Conservation (phyloP, 2,888 invertebrate genomes). For the Conus canariensis region DNA sequence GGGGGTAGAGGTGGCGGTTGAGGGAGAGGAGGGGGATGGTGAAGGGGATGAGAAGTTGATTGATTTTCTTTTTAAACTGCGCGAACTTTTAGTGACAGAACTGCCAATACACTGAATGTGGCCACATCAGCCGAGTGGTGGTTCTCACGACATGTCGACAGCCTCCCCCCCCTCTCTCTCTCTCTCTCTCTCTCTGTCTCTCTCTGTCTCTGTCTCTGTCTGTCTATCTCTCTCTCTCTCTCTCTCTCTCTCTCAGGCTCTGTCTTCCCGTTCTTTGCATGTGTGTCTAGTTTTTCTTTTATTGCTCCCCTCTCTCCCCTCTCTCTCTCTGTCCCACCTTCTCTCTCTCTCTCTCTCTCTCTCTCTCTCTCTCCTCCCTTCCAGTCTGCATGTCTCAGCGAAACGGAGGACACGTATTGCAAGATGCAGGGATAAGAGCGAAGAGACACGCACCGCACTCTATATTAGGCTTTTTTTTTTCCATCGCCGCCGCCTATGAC, state of each 20-base stretch:
- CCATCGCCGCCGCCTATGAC: background rate
- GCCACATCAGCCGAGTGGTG: no score
- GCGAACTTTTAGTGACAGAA: no score
- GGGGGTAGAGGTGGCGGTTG: background rate
- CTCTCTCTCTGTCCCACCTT: constrained; percentile 10
- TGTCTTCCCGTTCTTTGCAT: background rate
- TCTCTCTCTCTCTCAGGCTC: constrained; percentile 9
- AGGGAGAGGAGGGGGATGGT: background rate
- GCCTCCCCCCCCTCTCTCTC: background rate
- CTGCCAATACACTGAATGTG: no score
- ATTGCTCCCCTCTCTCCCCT: background rate
- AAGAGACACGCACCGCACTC: no score
- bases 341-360: constrained; percentile 35
- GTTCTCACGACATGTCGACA: background rate
- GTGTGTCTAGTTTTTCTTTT: background rate
- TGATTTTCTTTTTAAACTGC: no score
- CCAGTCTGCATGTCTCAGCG: no score
- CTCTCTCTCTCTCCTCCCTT: constrained; percentile 17
- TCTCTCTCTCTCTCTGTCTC: constrained; percentile 12
- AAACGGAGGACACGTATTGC: no score
- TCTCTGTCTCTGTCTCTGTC: constrained; percentile 2
- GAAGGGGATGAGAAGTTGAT: background rate
- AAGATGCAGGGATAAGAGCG: no score
- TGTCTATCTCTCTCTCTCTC: background rate
- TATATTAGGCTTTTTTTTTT: background rate